These are phyloP conservation scores for Rhinolophus ferrumequinum DNA, from an alignment of 2,113 vertebrate genomes.

Conservation along the genomic window DNA sequence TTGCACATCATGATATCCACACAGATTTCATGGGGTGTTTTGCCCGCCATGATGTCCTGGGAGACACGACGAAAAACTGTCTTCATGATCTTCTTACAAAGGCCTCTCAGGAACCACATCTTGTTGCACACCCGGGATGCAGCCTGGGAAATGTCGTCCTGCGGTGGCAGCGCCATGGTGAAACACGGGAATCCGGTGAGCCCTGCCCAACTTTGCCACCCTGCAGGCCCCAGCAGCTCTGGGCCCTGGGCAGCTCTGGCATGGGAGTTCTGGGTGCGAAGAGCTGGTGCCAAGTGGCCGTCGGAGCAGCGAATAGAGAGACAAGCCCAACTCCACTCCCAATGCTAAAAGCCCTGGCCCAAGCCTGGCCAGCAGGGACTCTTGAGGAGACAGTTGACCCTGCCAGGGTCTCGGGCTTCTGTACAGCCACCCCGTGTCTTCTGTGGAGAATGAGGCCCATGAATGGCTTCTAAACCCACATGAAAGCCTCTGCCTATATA, in stretches of 20 bases:
- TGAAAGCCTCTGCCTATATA: background rate
- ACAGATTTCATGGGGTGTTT: background rate
- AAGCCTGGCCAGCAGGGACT: background rate
- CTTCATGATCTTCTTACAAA: background rate
- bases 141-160: background rate
- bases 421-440: background rate
- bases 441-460: background rate
- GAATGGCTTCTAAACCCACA: background rate
- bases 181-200: background rate
- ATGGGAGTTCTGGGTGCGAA: background rate
- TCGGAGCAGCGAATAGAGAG: background rate
- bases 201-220: too few species aligned
- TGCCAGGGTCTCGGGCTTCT: background rate
- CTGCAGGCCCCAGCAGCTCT: background rate
- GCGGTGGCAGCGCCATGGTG: fast-evolving
- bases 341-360: background rate
- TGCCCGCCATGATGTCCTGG: fast-evolving
- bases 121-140: background rate
- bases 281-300: background rate
- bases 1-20: constrained; percentile 27
- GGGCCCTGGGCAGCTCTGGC: background rate
- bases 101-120: fast-evolving
- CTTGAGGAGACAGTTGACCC: background rate
- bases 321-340: background rate
- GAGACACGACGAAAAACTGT: fast-evolving